Conservation (phyloP, 2,113 vertebrate species). For the Thymallus thymallus region DNA sequence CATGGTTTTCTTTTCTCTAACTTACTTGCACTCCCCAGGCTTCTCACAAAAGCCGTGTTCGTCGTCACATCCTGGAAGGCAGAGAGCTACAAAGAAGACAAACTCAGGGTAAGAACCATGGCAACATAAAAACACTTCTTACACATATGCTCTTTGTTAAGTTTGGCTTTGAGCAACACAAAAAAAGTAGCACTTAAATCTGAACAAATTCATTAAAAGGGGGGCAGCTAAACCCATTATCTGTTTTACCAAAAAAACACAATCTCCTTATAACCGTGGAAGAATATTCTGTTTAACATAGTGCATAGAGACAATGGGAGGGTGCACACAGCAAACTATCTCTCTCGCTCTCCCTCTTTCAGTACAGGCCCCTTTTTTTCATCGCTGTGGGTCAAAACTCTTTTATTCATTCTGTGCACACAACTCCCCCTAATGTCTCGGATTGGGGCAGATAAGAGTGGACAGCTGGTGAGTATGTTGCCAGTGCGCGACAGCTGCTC, state of each 20-base stretch:
- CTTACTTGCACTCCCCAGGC: slow-evolving; percentile 98
- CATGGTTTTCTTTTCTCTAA: slow-evolving; percentile 33
- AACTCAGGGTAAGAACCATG: slow-evolving; percentile 27
- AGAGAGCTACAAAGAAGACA: slow-evolving; percentile 80
- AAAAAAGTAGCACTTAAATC: slow-evolving; percentile 42
- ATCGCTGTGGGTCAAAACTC: slow-evolving; percentile 94
- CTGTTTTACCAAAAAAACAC: slow-evolving; percentile 50
- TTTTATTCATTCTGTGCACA: slow-evolving; percentile 85
- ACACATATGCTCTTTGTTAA: slow-evolving; percentile 22
- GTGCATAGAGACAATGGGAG: slow-evolving; percentile 77
- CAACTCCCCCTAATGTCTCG: slow-evolving; percentile 91
- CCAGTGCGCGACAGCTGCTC: slow-evolving; percentile 98
- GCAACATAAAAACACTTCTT: slow-evolving; percentile 7
- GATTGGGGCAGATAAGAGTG: slow-evolving; percentile 97
- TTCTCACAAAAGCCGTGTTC: slow-evolving; percentile 94
- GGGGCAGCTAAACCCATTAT: slow-evolving; percentile 54
- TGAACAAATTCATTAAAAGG: slow-evolving; percentile 59
- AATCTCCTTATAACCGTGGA: slow-evolving; percentile 71
- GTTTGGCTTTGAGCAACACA: slow-evolving; percentile 7
- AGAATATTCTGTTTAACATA: slow-evolving; percentile 83
- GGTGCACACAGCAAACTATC: slow-evolving; percentile 12
- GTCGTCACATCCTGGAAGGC: slow-evolving; percentile 92
- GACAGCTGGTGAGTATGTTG: slow-evolving; percentile 99
- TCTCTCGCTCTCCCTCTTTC: slow-evolving; percentile 36
- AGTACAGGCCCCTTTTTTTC: slow-evolving; percentile 77